Evolutionary conservation across 2,888 invertebrate genomes (phyloP).

Genomic region (Pteria penguin): DNA sequence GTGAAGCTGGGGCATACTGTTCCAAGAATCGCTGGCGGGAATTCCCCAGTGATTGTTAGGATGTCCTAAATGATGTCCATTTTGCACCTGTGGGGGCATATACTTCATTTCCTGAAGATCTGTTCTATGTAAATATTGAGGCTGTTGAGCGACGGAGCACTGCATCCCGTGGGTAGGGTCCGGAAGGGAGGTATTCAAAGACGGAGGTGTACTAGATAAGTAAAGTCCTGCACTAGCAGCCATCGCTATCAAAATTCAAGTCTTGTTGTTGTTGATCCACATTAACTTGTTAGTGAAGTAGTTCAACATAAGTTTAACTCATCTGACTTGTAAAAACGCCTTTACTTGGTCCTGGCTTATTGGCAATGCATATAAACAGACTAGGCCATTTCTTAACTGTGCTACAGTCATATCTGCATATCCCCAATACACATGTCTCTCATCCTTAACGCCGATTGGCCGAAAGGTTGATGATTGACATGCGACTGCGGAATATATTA

Average conservation of each 20-base stretch:
- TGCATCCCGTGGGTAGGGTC: slow-evolving; percentile 79
- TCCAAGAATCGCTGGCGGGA: slow-evolving; percentile 78
- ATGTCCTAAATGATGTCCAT: slow-evolving; percentile 67
- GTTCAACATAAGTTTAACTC: slow-evolving; percentile 49
- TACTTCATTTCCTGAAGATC: slow-evolving; percentile 93
- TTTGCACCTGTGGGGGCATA: slow-evolving; percentile 89
- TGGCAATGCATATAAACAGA: slow-evolving; percentile 42
- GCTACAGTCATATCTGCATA: slow-evolving; percentile 67
- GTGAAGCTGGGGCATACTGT: slow-evolving; percentile 83
- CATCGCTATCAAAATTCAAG: slow-evolving; percentile 85
- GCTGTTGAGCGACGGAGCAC: slow-evolving; percentile 73
- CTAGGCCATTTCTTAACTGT: slow-evolving; percentile 56
- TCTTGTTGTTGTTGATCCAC: slow-evolving; percentile 44
- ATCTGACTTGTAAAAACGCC: slow-evolving; percentile 72
- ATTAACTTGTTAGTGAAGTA: slow-evolving; percentile 39
- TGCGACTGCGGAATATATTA: slow-evolving; percentile 65
- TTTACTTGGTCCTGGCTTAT: slow-evolving; percentile 46
- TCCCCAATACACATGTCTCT: slow-evolving; percentile 54
- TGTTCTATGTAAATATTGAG: slow-evolving; percentile 73
- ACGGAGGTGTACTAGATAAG: slow-evolving; percentile 89
- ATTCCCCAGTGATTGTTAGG: slow-evolving; percentile 89
- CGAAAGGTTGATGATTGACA: slow-evolving; percentile 69
- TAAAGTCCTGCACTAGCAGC: slow-evolving; percentile 89
- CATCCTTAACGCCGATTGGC: slow-evolving; percentile 61
- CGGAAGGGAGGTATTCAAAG: slow-evolving; percentile 84